Percentiles rank a stretch among this genome's conserved stretches.
Evolutionary conservation across 1,140 invertebrate species (phyloP).

Genomic region (Formica exsecta): DNA sequence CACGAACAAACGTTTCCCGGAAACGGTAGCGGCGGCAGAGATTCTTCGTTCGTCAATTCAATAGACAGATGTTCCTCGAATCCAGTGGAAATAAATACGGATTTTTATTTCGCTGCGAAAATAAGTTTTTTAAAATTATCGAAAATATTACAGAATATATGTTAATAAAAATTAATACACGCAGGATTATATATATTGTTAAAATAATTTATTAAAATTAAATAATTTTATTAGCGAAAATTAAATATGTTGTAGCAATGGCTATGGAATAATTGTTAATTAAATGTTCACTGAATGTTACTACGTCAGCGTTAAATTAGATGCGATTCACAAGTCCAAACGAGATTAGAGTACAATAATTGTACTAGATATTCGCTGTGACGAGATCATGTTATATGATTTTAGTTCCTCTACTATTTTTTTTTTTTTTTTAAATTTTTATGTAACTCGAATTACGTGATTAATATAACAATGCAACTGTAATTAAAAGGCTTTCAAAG

Average conservation of each 20-base stretch:
- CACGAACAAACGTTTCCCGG: constrained; percentile 39
- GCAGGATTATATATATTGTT: background rate
- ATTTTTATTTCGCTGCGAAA: background rate
- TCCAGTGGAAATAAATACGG: background rate
- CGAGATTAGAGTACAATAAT: too few species aligned
- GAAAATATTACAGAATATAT: background rate
- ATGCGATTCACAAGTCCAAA: too few species aligned
- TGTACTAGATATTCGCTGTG: too few species aligned
- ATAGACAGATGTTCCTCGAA: background rate
- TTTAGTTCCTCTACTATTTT: too few species aligned
- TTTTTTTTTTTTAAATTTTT: background rate
- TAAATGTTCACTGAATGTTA: too few species aligned
- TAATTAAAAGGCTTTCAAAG: constrained; percentile 33
- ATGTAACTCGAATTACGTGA: constrained; percentile 12
- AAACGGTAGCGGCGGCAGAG: background rate
- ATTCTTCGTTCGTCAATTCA: background rate
- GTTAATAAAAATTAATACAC: too few species aligned
- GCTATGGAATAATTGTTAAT: too few species aligned
- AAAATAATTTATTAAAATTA: too few species aligned
- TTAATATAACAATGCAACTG: background rate
- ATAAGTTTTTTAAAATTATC: background rate
- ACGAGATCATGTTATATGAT: too few species aligned
- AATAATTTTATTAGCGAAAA: too few species aligned
- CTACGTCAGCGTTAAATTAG: too few species aligned
- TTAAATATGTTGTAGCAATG: too few species aligned